phyloP scores from a whole-genome alignment of 2,113 vertebrate species.

The Oreochromis spilurus region DNA sequence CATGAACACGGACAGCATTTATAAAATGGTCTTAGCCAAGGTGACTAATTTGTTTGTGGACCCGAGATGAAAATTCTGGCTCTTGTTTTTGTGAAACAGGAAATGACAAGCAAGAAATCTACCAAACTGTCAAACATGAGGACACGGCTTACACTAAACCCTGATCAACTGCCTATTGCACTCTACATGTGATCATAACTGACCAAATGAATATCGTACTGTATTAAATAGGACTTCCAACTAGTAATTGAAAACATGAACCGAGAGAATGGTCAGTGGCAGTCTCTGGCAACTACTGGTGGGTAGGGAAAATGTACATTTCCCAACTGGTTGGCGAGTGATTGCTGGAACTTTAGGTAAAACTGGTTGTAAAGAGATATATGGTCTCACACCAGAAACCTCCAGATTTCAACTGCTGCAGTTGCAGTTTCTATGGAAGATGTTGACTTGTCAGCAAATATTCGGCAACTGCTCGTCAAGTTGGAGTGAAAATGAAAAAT shows the following conservation, averaged over 20 bases:
- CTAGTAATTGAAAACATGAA: not conserved
- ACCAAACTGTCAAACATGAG: not conserved
- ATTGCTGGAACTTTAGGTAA: not conserved
- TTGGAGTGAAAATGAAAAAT: not conserved
- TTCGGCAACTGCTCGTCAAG: not conserved
- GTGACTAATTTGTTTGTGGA: not conserved
- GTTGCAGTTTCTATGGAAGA: not conserved
- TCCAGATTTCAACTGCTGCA: not conserved
- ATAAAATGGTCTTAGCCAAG: not conserved
- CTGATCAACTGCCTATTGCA: not conserved
- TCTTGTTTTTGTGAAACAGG: not conserved
- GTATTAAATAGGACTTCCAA: not conserved
- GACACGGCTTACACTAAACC: not conserved
- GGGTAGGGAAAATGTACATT: fast-evolving
- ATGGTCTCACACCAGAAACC: fast-evolving
- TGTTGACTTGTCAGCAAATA: fast-evolving
- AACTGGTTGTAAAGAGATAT: not conserved
- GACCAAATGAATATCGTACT: not conserved
- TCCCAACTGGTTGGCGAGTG: not conserved
- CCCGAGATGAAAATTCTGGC: not conserved
- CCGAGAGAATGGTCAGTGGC: not conserved
- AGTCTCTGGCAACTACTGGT: fast-evolving
- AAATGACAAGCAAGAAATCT: not conserved
- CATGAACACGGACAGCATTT: not conserved
- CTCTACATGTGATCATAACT: not conserved